phyloP scores from a whole-genome alignment of 2,113 vertebrate species.

The Lophius piscatorius region DNA sequence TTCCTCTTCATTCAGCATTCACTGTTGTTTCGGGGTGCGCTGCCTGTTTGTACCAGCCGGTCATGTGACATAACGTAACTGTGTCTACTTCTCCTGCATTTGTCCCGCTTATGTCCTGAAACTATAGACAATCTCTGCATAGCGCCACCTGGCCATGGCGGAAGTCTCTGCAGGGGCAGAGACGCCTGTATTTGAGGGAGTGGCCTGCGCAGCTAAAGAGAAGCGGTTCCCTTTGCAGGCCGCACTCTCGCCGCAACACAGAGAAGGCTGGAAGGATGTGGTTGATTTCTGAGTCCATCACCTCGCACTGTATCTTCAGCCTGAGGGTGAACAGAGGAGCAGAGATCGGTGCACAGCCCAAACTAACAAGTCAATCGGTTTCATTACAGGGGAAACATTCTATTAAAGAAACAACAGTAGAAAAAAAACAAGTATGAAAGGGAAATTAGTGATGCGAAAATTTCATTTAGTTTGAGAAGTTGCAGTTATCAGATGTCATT shows the following conservation, averaged over 20 bases:
- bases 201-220: conserved; percentile 94
- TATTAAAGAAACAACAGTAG: no score
- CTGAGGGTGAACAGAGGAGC: conserved; percentile 66
- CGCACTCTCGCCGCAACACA: conserved; percentile 85
- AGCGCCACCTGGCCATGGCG: conserved; percentile 91
- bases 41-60: conserved; percentile 1
- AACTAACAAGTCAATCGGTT: not conserved
- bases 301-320: conserved; percentile 90
- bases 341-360: not conserved
- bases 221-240: conserved; percentile 91
- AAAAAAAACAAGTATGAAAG: conserved; percentile 3
- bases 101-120: conserved; percentile 1
- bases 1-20: conserved; percentile 14
- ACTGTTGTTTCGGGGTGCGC: not conserved
- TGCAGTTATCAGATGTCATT: no score
- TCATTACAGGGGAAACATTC: not conserved
- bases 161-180: conserved; percentile 95
- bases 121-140: conserved; percentile 91
- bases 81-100: not conserved
- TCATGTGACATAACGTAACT: conserved; percentile 8
- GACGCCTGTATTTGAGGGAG: conserved; percentile 87
- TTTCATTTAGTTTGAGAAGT: no score
- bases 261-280: conserved; percentile 93
- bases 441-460: conserved; percentile 17
- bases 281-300: conserved; percentile 90